Conservation (phyloP, 2,113 vertebrate species). For the Pteruthius melanotis region DNA sequence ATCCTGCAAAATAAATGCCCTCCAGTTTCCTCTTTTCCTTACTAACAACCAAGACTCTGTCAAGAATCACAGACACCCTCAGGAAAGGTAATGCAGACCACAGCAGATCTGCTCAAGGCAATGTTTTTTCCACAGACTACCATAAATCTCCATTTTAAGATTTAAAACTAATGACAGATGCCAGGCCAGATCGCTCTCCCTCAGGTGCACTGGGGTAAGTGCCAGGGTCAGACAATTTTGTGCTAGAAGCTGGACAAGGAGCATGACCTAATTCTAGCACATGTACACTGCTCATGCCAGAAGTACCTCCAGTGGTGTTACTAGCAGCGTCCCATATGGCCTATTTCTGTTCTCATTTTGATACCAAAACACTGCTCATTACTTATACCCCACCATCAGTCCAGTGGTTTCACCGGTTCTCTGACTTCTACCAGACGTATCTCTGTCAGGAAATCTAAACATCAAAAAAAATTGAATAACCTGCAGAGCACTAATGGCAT, state of each 20-base stretch:
- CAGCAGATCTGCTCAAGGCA: neutral
- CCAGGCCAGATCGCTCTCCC: conserved; percentile 66
- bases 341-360: conserved; percentile 27
- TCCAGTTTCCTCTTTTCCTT: neutral
- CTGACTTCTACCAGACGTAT: neutral
- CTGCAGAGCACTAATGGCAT: neutral
- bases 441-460: neutral
- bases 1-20: neutral
- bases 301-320: conserved; percentile 44
- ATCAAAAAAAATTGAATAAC: conserved; percentile 9
- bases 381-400: neutral
- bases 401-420: neutral
- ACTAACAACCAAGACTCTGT: neutral
- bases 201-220: conserved; percentile 60
- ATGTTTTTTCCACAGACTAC: conserved; percentile 16
- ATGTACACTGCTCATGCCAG: conserved; percentile 47
- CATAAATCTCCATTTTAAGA: conserved; percentile 18
- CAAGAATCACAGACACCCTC: conserved; percentile 12
- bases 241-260: conserved; percentile 53
- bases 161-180: conserved; percentile 61
- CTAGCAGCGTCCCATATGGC: conserved; percentile 70
- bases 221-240: conserved; percentile 64
- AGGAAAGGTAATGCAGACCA: neutral
- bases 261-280: conserved; percentile 73
- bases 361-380: neutral